Conservation (phyloP, 1,140 invertebrate species). For the Octopus bimaculoides region DNA sequence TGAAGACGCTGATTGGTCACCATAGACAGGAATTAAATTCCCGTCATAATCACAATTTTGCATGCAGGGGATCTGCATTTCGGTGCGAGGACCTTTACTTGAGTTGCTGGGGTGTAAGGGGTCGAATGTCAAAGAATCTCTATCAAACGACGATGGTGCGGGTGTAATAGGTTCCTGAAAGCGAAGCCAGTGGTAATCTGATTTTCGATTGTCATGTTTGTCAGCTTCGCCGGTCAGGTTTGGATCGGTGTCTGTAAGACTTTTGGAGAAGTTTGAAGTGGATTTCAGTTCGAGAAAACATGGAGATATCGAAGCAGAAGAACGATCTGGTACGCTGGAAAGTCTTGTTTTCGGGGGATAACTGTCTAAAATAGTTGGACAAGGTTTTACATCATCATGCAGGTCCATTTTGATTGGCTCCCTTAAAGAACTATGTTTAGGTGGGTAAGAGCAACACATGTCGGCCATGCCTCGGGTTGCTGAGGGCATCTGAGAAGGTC, state of each 20-base stretch:
- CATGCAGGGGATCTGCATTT: slow-evolving; percentile 8
- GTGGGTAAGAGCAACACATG: not conserved
- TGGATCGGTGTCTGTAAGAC: not conserved
- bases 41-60: slow-evolving; percentile 6
- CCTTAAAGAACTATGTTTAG: slow-evolving; percentile 2
- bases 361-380: not conserved
- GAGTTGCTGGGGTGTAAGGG: slow-evolving; percentile 13
- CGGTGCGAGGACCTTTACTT: not conserved
- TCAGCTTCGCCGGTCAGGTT: not conserved
- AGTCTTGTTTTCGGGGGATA: slow-evolving; percentile 1
- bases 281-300: slow-evolving; percentile 11
- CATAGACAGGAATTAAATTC: slow-evolving; percentile 7
- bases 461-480: not conserved
- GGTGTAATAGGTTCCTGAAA: slow-evolving; percentile 13
- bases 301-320: not conserved
- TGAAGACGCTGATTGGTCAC: not conserved
- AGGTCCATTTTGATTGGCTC: slow-evolving; percentile 7
- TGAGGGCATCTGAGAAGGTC: not conserved
- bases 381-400: slow-evolving; percentile 1
- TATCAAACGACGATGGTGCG: slow-evolving; percentile 2
- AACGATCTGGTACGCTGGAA: not conserved
- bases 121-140: not conserved
- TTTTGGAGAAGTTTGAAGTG: not conserved
- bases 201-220: slow-evolving; percentile 14
- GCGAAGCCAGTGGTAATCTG: slow-evolving; percentile 12